A percentile compares a stretch with the other conserved stretches of the same genome.
phyloP scores from a whole-genome alignment of 92 coral and sea anemone species.

The Muricea muricata region DNA sequence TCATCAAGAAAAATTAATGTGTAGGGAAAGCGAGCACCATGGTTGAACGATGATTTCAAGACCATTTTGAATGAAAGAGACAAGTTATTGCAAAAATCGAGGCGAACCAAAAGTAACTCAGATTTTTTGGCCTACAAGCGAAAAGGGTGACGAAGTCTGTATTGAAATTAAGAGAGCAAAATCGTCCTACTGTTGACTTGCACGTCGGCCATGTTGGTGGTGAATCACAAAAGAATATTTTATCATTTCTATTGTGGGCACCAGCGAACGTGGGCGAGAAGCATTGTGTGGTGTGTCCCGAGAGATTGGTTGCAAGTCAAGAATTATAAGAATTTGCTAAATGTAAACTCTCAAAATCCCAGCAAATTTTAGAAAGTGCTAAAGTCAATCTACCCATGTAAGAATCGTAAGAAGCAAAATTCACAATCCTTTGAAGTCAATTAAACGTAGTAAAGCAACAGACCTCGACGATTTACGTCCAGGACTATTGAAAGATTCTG shows the following conservation, averaged over 20 bases:
- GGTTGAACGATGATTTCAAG: constrained; percentile 3
- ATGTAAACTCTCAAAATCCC: neutral
- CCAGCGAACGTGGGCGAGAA: no score
- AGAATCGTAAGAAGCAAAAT: constrained; percentile 14
- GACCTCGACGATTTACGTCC: constrained; percentile 41
- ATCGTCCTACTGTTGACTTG: no score
- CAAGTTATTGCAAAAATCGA: constrained; percentile 9
- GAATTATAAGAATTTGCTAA: constrained; percentile 22
- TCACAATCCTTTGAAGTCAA: constrained; percentile 34
- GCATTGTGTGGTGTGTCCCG: no score
- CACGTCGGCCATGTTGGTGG: no score
- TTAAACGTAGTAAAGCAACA: constrained; percentile 35
- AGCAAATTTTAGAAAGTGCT: constrained; percentile 19
- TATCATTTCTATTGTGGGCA: no score
- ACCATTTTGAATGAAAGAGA: constrained; percentile 15
- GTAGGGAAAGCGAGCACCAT: constrained; percentile 26
- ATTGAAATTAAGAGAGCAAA: constrained; percentile 30
- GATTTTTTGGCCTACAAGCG: constrained; percentile 9
- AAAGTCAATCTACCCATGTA: constrained; percentile 7
- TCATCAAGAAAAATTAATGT: constrained; percentile 9
- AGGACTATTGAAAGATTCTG: constrained; percentile 36
- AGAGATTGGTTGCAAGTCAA: no score
- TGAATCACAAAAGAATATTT: no score
- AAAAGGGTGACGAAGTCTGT: constrained; percentile 6
- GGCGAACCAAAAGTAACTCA: neutral